Conservation (phyloP, 2,888 invertebrate genomes). For the Creontiades dilutus region DNA sequence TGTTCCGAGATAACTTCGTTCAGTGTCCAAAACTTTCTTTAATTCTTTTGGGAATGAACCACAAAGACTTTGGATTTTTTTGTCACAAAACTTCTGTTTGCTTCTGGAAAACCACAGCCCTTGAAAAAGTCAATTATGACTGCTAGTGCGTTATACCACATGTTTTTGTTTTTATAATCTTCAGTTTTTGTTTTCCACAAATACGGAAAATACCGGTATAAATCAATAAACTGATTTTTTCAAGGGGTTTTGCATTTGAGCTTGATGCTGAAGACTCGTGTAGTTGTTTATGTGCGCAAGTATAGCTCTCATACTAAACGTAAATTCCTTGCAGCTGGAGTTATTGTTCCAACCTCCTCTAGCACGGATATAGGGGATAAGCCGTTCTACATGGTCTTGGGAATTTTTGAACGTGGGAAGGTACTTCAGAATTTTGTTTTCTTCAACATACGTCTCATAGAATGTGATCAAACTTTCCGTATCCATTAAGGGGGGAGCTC, state of each 20-base stretch:
- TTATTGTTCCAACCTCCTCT: conserved; percentile 46
- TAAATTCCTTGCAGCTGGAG: conserved; percentile 19
- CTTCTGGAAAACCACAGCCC: too few species aligned
- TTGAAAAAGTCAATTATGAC: too few species aligned
- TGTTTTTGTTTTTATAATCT: too few species aligned
- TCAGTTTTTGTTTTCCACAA: too few species aligned
- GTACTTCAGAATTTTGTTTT: conserved; percentile 62
- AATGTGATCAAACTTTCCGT: not conserved
- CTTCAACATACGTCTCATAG: not conserved
- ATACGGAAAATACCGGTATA: too few species aligned
- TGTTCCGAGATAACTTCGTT: too few species aligned
- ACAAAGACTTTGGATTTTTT: too few species aligned
- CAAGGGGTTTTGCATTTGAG: conserved; percentile 65
- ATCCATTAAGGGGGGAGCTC: too few species aligned
- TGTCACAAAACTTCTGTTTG: too few species aligned
- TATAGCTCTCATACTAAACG: not conserved
- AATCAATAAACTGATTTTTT: conserved; percentile 67
- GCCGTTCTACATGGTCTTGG: not conserved
- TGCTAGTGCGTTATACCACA: too few species aligned
- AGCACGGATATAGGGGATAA: not conserved
- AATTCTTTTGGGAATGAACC: too few species aligned
- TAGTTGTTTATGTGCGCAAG: conserved; percentile 62
- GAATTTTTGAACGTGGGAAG: conserved; percentile 63
- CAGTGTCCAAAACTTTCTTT: too few species aligned
- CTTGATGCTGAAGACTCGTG: conserved; percentile 61